phyloP scores from a whole-genome alignment of 2,797 vertebrate genomes.

The Notolepis coatsorum region DNA sequence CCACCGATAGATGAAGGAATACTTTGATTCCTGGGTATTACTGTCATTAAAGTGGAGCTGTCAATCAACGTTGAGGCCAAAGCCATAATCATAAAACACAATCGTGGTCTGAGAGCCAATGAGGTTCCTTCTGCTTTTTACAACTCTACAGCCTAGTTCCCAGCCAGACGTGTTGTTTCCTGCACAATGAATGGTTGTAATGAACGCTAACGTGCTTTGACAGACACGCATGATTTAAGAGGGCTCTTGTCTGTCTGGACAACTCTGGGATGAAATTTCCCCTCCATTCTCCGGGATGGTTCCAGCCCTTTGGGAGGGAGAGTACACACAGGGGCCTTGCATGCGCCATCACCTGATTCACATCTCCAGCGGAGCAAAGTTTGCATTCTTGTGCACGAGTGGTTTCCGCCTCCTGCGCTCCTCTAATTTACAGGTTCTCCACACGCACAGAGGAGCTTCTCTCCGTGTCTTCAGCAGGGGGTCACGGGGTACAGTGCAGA shows the following conservation, averaged over 20 bases:
- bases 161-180: constrained; percentile 34
- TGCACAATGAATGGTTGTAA: constrained; percentile 28
- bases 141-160: background rate
- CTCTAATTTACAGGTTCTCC: constrained; percentile 51
- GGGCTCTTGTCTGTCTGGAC: constrained; percentile 16
- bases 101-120: constrained; percentile 12
- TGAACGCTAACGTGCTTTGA: constrained; percentile 30
- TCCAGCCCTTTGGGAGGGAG: background rate
- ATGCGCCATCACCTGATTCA: constrained; percentile 59
- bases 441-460: constrained; percentile 22
- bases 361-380: constrained; percentile 56
- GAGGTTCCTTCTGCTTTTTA: background rate
- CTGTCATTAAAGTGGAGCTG: background rate
- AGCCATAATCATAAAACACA: background rate
- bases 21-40: background rate
- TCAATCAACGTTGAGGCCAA: constrained; percentile 1
- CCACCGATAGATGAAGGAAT: background rate
- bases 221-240: constrained; percentile 32
- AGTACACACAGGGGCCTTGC: constrained; percentile 16
- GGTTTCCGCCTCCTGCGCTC: constrained; percentile 65
- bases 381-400: constrained; percentile 57
- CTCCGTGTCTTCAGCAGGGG: constrained; percentile 13
- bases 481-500: constrained; percentile 26
- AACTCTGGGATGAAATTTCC: constrained; percentile 23
- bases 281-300: constrained; percentile 14